Evolutionary conservation across 2,113 vertebrate species (phyloP), one percentile per base, ranked within the genome.

Genomic region (Siniperca knerii): DNA sequence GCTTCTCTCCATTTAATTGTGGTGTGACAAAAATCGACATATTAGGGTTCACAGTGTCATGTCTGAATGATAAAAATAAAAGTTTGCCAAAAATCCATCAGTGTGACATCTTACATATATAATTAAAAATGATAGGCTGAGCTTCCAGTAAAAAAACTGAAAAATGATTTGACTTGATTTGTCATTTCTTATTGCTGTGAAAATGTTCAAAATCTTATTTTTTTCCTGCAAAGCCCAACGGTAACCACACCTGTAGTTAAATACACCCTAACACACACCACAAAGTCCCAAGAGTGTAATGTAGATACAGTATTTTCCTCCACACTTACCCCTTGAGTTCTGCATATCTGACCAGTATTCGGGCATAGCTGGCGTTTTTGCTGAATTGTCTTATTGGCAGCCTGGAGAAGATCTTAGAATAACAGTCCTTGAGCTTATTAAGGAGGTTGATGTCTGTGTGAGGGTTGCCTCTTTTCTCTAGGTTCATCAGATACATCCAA

Each of bases 241-340:
- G 2, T 66, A 7, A 23, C 9, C n/a, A 44, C 15, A 72, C 15
- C 15, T 0, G 18, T 7, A 65, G 37, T 42, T 23, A 42, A 40
- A 65, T 23, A 15, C 40, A 6, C 12, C 25, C 4, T 42, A 46
- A 35, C 1, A 46, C 37, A 48, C 9, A 62, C 18, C 23, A 35
- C 11, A 68, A 73, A 15, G 6, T 15, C 12, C 48, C 5, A 20
- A n/a, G 2, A 16, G 10, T 57, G 16, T 70, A 12, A 65, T 23
- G 33, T 3, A 42, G 21, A 42, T 50, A 3, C 2, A 64, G 35
- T 25, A 23, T 62, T 58, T 16, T 50, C 18, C 52, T 73, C 16
- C 20, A 61, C n/a, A 97, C 97, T 97, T 92, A 99, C 98, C 95
- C 97, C 92, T 97, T 99, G 73, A 99, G 93, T 87, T 99, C 97